A percentile compares a stretch with the other conserved stretches of the same genome.
Evolutionary conservation across 2,888 invertebrate genomes (phyloP).

Genomic region (Tenodera sinensis): DNA sequence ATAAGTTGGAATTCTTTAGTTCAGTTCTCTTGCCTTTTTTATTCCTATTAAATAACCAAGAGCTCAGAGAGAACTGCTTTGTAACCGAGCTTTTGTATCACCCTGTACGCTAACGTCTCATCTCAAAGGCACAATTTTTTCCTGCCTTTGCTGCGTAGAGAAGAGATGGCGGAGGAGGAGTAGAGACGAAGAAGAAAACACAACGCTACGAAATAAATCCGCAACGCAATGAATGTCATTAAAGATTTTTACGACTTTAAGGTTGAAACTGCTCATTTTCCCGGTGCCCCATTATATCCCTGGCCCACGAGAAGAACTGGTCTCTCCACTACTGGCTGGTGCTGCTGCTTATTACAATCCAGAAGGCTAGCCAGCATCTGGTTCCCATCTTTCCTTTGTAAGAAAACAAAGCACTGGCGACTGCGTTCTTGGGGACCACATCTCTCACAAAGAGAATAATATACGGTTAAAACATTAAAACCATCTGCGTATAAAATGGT

Average conservation of each 20-base stretch:
- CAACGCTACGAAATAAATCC: not conserved
- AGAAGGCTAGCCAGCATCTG: not conserved
- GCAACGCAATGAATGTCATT: not conserved
- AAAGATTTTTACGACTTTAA: not conserved
- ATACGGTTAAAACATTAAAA: too few species aligned
- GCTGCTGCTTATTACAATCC: not conserved
- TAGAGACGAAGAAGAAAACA: not conserved
- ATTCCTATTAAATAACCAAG: too few species aligned
- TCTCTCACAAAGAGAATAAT: not conserved
- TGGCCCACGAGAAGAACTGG: not conserved
- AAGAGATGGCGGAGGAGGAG: not conserved
- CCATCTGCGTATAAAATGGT: too few species aligned
- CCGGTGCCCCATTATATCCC: not conserved
- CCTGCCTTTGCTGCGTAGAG: not conserved
- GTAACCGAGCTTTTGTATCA: not conserved
- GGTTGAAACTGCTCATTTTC: not conserved
- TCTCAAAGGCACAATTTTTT: conserved; percentile 26
- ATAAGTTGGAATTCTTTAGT: too few species aligned
- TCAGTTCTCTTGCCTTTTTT: too few species aligned
- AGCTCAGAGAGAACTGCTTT: too few species aligned
- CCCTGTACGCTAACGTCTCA: conserved; percentile 16
- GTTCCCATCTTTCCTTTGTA: not conserved
- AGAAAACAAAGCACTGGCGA: not conserved
- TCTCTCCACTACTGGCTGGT: not conserved
- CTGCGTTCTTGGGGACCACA: not conserved